A percentile compares a stretch with the other conserved stretches of the same genome.
These are phyloP conservation scores for Drosophila sucinea DNA, from an alignment of 1,140 invertebrate species.

Conservation along the genomic window DNA sequence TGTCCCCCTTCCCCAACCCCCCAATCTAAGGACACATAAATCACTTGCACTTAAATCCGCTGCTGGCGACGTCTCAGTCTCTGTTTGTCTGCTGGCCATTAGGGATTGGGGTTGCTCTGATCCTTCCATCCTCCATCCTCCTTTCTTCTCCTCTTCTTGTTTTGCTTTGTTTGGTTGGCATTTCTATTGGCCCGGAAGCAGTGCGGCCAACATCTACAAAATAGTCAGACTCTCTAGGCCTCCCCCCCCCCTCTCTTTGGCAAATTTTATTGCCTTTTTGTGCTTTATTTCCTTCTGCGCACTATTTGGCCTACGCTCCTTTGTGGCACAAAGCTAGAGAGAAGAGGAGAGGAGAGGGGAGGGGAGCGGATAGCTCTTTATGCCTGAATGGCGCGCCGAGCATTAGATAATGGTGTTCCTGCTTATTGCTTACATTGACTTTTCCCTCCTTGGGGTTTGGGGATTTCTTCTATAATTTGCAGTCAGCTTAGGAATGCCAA, in stretches of 20 bases:
- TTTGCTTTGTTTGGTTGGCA: slow-evolving; percentile 58
- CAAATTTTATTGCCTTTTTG: slow-evolving; percentile 79
- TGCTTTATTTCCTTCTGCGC: slow-evolving; percentile 75
- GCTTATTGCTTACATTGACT: slow-evolving; percentile 82
- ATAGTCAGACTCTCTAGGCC: slow-evolving; percentile 59
- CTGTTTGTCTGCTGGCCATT: slow-evolving; percentile 52
- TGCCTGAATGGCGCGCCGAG: slow-evolving; percentile 78
- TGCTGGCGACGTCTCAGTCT: slow-evolving; percentile 76
- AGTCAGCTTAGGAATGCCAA: slow-evolving; percentile 77
- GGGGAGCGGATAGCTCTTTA: slow-evolving; percentile 48
- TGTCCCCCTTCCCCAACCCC: slow-evolving; percentile 18
- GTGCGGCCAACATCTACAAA: slow-evolving; percentile 77
- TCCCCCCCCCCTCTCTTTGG: slow-evolving; percentile 1
- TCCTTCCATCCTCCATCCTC: slow-evolving; percentile 12
- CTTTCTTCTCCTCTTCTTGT: slow-evolving; percentile 1
- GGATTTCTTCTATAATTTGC: slow-evolving; percentile 82
- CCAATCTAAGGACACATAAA: slow-evolving; percentile 62
- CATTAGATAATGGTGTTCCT: slow-evolving; percentile 82
- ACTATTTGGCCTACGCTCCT: slow-evolving; percentile 57
- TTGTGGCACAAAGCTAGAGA: slow-evolving; percentile 7
- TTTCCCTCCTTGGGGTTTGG: slow-evolving; percentile 44
- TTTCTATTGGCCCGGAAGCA: slow-evolving; percentile 80
- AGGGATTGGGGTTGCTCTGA: slow-evolving; percentile 33
- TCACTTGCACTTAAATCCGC: slow-evolving; percentile 82
- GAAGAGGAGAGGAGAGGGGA: background rate